Evolutionary conservation across 30 jellyfish, hydroid and myxozoan species (phyloP).

Genomic region (Turritopsis dohrnii): DNA sequence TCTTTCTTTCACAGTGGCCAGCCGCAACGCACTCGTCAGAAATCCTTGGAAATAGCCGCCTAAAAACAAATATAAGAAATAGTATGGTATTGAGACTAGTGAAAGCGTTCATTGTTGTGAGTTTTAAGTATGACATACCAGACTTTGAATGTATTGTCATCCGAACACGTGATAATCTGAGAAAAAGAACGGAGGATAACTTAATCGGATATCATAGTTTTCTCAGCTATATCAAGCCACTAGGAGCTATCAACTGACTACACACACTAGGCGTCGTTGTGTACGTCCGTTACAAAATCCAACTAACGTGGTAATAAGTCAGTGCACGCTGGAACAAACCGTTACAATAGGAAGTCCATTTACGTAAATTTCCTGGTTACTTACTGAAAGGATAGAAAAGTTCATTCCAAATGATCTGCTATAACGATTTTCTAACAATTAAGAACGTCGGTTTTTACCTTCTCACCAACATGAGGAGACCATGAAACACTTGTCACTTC

Average conservation of each 20-base stretch:
- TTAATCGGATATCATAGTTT: background rate
- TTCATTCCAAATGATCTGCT: too few relatives aligned
- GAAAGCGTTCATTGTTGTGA: background rate
- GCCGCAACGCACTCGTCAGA: background rate
- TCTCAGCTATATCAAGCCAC: background rate
- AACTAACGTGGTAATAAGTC: too few relatives aligned
- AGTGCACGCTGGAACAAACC: too few relatives aligned
- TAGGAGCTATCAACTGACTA: background rate
- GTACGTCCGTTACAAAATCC: too few relatives aligned
- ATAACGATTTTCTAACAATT: too few relatives aligned
- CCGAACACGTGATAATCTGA: conserved; percentile 92
- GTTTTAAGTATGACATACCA: conserved; percentile 61
- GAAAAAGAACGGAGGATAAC: background rate
- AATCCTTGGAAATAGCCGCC: conserved; percentile 24
- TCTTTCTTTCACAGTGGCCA: conserved; percentile 20
- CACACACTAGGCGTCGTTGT: too few relatives aligned
- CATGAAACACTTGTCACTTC: conserved; percentile 98
- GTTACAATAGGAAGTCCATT: too few relatives aligned
- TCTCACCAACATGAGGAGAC: conserved; percentile 80
- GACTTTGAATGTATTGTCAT: conserved; percentile 84
- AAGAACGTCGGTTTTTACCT: conserved; percentile 57
- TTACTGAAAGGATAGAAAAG: too few relatives aligned
- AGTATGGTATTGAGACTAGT: too few relatives aligned
- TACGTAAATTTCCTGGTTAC: too few relatives aligned
- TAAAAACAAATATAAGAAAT: background rate